Conservation (phyloP, 1,140 invertebrate genomes). For the Chrysoperla carnea region DNA sequence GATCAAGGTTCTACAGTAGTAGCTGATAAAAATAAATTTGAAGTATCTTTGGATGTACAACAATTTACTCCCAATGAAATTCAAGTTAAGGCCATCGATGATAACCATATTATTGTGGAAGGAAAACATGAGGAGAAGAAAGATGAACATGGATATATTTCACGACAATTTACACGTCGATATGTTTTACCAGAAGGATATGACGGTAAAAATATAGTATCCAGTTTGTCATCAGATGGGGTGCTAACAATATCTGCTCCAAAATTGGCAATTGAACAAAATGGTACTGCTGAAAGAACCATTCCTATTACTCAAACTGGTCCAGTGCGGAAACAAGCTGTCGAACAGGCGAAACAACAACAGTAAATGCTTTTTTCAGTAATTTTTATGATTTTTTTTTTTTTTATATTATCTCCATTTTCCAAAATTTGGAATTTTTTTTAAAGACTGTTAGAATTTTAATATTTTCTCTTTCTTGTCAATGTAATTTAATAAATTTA, state of each 20-base stretch:
- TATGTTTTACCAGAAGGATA: slow-evolving; percentile 48
- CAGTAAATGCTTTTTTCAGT: too few species aligned
- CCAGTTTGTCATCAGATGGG: slow-evolving; percentile 49
- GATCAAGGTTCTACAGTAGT: slow-evolving; percentile 3
- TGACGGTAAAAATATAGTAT: slow-evolving; percentile 38
- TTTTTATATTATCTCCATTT: too few species aligned
- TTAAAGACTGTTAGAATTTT: too few species aligned
- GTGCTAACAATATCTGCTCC: slow-evolving; percentile 47
- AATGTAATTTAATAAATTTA: too few species aligned
- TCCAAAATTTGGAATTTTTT: too few species aligned
- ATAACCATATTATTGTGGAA: slow-evolving; percentile 43
- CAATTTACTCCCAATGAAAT: slow-evolving; percentile 62
- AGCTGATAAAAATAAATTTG: slow-evolving; percentile 33
- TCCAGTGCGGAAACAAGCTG: background rate
- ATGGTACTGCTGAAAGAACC: slow-evolving; percentile 8
- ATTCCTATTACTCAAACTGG: background rate
- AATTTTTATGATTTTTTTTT: too few species aligned
- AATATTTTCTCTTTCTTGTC: too few species aligned
- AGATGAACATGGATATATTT: slow-evolving; percentile 38
- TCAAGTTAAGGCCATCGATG: slow-evolving; percentile 44
- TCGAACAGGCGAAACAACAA: too few species aligned
- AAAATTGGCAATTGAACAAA: slow-evolving; percentile 19
- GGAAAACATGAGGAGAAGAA: slow-evolving; percentile 49
- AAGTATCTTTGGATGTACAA: slow-evolving; percentile 43
- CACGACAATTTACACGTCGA: slow-evolving; percentile 37